A percentile compares a stretch with the other conserved stretches of the same genome.
Conservation (phyloP, 2,797 vertebrate genomes). For the Smutsia temminckii region DNA sequence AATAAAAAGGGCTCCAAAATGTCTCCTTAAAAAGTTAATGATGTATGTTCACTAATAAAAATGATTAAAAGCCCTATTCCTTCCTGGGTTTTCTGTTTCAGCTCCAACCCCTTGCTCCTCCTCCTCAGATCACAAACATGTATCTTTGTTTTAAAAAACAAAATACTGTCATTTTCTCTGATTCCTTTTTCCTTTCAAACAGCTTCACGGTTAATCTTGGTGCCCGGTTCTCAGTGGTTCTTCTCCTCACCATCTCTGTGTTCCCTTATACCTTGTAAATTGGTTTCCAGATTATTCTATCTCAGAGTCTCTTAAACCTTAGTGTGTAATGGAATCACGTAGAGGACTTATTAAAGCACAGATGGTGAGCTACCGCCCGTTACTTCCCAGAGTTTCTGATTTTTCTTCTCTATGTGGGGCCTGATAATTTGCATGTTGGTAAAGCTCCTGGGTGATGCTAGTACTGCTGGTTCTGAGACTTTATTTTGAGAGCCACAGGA, state of each 20-base stretch:
- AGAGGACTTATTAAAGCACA: background rate
- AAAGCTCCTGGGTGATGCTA: background rate
- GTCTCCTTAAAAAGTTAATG: slow-evolving; percentile 47
- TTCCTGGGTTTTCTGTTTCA: background rate
- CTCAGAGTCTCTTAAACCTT: background rate
- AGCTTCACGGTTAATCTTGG: slow-evolving; percentile 38
- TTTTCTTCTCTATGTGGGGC: background rate
- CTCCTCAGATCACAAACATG: background rate
- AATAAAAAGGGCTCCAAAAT: slow-evolving; percentile 68
- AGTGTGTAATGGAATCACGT: background rate
- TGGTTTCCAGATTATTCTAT: slow-evolving; percentile 13
- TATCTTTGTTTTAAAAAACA: background rate
- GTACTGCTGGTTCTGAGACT: background rate
- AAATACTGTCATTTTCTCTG: background rate
- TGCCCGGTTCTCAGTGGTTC: slow-evolving; percentile 1
- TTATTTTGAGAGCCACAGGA: background rate
- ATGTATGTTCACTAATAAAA: slow-evolving; percentile 12
- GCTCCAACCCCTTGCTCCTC: background rate
- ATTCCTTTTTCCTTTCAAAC: slow-evolving; percentile 28
- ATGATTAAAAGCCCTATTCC: background rate
- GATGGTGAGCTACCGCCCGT: background rate
- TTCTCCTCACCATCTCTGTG: background rate
- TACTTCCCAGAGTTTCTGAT: background rate
- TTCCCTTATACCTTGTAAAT: background rate
- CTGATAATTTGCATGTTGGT: background rate